Conservation (phyloP, 2,888 invertebrate species). For the Altica lythri region DNA sequence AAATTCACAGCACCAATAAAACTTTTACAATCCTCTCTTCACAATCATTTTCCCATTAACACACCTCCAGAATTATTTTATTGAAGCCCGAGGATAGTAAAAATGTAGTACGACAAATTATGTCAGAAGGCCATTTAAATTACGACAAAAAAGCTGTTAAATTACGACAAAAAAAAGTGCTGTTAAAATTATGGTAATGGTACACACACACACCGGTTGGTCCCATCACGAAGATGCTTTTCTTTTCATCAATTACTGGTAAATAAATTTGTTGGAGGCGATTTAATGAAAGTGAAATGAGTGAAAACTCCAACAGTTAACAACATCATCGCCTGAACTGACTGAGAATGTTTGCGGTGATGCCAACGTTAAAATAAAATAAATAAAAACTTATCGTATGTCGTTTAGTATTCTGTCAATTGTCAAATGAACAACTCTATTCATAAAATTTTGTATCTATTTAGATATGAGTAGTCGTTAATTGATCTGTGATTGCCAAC, state of each 20-base stretch:
- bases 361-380: too few relatives aligned
- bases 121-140: constrained; percentile 2
- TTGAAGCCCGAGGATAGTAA: constrained; percentile 6
- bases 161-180: constrained; percentile 7
- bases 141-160: neutral
- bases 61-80: constrained; percentile 6
- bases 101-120: neutral
- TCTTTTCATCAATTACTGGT: constrained; percentile 25
- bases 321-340: constrained; percentile 16
- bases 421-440: too few relatives aligned
- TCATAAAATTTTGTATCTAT: too few relatives aligned
- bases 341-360: too few relatives aligned
- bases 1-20: constrained; percentile 8
- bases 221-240: constrained; percentile 18
- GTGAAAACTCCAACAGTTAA: constrained; percentile 49
- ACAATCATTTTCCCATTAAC: constrained; percentile 9
- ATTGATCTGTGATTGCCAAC: too few relatives aligned
- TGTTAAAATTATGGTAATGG: constrained; percentile 14
- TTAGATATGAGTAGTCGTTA: too few relatives aligned
- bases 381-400: too few relatives aligned
- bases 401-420: too few relatives aligned
- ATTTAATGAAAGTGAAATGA: constrained; percentile 57
- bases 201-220: neutral
- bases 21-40: constrained; percentile 3
- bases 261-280: constrained; percentile 36